Conservation (phyloP, 2,888 invertebrate species). For the Lissonota sp. region DNA sequence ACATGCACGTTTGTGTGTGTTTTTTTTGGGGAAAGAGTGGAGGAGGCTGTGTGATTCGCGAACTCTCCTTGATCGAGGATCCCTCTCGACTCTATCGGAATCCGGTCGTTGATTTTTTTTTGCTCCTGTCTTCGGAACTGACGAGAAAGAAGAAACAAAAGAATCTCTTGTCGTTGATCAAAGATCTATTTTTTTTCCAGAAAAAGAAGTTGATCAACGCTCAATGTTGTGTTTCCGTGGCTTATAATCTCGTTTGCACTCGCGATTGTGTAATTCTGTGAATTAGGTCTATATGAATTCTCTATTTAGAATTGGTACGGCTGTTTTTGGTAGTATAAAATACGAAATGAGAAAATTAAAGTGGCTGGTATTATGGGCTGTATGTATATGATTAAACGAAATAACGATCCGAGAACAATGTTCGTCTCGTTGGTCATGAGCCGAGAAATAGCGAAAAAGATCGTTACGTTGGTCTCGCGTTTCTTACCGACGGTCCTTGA, state of each 20-base stretch:
- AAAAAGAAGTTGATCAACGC: background rate
- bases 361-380: too few relatives aligned
- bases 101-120: conserved; percentile 39
- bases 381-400: background rate
- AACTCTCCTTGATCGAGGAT: conserved; percentile 39
- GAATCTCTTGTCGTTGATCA: conserved; percentile 24
- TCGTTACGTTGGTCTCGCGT: conserved; percentile 21
- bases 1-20: conserved; percentile 26
- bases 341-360: too few relatives aligned
- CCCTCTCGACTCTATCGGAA: conserved; percentile 33
- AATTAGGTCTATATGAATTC: too few relatives aligned
- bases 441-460: conserved; percentile 28
- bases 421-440: background rate
- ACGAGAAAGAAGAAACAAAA: background rate
- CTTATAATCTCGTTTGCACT: too few relatives aligned
- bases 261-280: too few relatives aligned
- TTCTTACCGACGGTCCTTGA: conserved; percentile 22
- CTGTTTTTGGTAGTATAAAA: too few relatives aligned
- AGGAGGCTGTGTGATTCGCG: conserved; percentile 20
- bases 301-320: too few relatives aligned
- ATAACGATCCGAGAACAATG: conserved; percentile 10
- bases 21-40: background rate
- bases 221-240: too few relatives aligned
- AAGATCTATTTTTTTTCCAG: background rate
- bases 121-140: background rate